These are phyloP conservation scores for Rynchops niger DNA, from an alignment of 2,113 vertebrate species.

Conservation along the genomic window DNA sequence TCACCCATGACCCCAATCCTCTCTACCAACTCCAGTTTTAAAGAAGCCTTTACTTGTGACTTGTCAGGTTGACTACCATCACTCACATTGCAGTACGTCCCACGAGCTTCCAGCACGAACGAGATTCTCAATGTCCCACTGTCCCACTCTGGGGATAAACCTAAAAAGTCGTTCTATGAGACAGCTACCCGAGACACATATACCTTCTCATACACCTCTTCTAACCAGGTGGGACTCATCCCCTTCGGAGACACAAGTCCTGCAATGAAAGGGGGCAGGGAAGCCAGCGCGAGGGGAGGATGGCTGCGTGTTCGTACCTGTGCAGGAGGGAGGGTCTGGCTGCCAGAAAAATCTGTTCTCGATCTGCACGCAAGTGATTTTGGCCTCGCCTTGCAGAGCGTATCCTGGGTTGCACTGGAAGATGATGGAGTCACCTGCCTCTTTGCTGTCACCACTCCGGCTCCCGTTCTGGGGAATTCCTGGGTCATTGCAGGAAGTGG, in stretches of 20 bases:
- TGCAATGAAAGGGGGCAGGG: not conserved
- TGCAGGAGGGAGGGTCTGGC: slow-evolving; percentile 92
- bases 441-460: slow-evolving; percentile 88
- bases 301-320: slow-evolving; percentile 65
- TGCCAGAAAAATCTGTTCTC: slow-evolving; percentile 97
- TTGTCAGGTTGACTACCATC: not conserved
- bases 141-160: not conserved
- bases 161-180: not conserved
- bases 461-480: slow-evolving; percentile 94
- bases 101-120: not conserved
- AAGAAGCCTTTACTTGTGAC: not conserved
- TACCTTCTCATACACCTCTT: not conserved
- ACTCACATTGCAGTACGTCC: not conserved
- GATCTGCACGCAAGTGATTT: slow-evolving; percentile 93
- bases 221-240: not conserved
- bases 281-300: not conserved
- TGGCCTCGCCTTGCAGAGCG: slow-evolving; percentile 85
- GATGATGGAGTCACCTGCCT: slow-evolving; percentile 89
- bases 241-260: not conserved
- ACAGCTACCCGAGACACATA: fast-evolving
- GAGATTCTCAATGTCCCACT: not conserved
- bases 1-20: not conserved
- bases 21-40: not conserved
- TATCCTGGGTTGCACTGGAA: slow-evolving; percentile 98
- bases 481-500: slow-evolving; percentile 96